phyloP scores from a whole-genome alignment of 2,888 invertebrate species.

The Pyralis farinalis region DNA sequence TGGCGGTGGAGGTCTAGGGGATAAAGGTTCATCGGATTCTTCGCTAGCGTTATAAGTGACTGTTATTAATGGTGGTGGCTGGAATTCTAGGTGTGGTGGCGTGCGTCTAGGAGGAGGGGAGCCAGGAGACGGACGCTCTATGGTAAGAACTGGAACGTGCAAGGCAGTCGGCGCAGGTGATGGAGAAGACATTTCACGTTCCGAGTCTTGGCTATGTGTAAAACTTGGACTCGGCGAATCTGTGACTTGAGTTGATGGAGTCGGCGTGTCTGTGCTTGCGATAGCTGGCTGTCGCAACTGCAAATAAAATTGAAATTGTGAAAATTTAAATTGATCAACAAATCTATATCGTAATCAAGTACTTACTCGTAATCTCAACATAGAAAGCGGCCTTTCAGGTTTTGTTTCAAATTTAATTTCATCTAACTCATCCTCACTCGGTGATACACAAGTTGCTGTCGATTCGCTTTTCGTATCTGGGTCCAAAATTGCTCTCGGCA shows the following conservation, averaged over 20 bases:
- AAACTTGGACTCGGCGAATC: slow-evolving; percentile 71
- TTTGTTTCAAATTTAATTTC: slow-evolving; percentile 56
- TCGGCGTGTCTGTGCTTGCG: slow-evolving; percentile 59
- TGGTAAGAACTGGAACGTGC: slow-evolving; percentile 83
- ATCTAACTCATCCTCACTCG: slow-evolving; percentile 69
- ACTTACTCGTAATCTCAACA: slow-evolving; percentile 59
- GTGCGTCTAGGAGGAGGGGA: slow-evolving; percentile 82
- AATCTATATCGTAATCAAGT: neutral
- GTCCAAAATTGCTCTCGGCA: slow-evolving; percentile 63
- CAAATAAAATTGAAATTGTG: slow-evolving; percentile 26
- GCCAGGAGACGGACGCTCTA: slow-evolving; percentile 86
- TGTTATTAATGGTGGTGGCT: slow-evolving; percentile 85
- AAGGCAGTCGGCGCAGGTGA: slow-evolving; percentile 73
- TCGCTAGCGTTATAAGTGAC: slow-evolving; percentile 89
- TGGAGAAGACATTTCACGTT: slow-evolving; percentile 64
- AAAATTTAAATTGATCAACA: neutral
- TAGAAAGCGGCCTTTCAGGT: slow-evolving; percentile 50
- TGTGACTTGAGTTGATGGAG: slow-evolving; percentile 68
- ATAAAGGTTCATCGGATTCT: slow-evolving; percentile 88
- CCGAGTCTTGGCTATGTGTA: slow-evolving; percentile 71
- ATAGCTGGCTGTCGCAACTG: slow-evolving; percentile 78
- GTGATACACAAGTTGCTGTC: slow-evolving; percentile 47
- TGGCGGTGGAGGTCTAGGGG: slow-evolving; percentile 81
- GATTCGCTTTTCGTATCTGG: slow-evolving; percentile 49
- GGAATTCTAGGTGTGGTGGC: slow-evolving; percentile 85